Conservation (phyloP, 1,140 invertebrate species). For the Liolophura sinensis region DNA sequence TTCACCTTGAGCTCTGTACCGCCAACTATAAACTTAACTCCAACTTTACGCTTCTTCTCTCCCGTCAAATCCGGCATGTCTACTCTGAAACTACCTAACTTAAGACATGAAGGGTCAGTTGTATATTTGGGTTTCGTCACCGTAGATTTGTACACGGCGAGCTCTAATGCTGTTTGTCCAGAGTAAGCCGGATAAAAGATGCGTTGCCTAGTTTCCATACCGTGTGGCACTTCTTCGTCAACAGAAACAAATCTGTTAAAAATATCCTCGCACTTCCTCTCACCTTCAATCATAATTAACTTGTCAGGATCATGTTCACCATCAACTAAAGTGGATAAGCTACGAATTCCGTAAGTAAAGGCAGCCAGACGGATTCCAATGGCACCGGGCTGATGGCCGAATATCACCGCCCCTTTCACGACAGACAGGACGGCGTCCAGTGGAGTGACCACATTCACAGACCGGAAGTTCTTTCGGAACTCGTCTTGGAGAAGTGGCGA, state of each 20-base stretch:
- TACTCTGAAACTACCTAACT: slow-evolving; percentile 23
- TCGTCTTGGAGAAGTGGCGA: not conserved
- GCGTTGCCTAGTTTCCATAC: slow-evolving; percentile 3
- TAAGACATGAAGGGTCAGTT: slow-evolving; percentile 17
- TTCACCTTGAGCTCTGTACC: slow-evolving; percentile 27
- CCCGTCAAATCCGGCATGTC: slow-evolving; percentile 13
- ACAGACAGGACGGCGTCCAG: slow-evolving; percentile 9
- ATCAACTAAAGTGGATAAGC: slow-evolving; percentile 11
- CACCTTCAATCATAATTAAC: no score
- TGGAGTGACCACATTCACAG: not conserved
- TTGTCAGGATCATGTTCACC: not conserved
- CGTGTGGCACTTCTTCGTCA: no score
- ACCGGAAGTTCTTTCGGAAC: slow-evolving; percentile 3
- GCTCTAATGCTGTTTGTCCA: slow-evolving; percentile 14
- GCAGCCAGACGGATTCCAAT: slow-evolving; percentile 21
- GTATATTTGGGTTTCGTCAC: slow-evolving; percentile 18
- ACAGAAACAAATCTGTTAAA: no score
- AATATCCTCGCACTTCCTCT: no score
- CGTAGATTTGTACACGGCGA: slow-evolving; percentile 15
- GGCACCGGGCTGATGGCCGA: slow-evolving; percentile 21
- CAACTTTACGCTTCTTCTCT: slow-evolving; percentile 14
- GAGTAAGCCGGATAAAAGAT: slow-evolving; percentile 12
- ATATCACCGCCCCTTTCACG: slow-evolving; percentile 19
- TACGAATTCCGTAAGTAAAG: slow-evolving; percentile 28
- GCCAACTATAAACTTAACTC: slow-evolving; percentile 27